Base-by-base conservation (phyloP, 2,888 invertebrate species). In the Hermaeophaga mercurialis region DNA sequence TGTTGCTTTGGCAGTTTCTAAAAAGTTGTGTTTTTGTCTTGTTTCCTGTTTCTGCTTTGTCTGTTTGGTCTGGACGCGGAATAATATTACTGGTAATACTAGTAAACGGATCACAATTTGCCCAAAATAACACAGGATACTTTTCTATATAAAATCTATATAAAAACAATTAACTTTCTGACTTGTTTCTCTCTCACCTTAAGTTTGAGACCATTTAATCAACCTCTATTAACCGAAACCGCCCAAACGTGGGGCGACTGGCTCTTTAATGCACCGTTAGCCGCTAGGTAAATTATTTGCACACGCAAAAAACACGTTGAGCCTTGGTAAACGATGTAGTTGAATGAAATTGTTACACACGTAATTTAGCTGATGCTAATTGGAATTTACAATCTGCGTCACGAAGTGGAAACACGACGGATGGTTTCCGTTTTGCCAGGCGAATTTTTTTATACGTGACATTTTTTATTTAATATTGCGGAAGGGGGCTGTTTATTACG, bases 221-320 rank as follows among this genome's bases (percentile, higher is more conserved):
- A n/a, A n/a, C n/a, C n/a, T n/a, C n/a, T n/a, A n/a, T 31, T 31
- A 31, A 4, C 31, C 31, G 2, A 31, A 31, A n/a, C 31, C 11
- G 31, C 2, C 31, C 31, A 3, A 15, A 36, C 58, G 58, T 48
- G 31, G 60, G 28, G 56, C 54, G 56, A 46, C 53, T 46, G 59
- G 67, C 68, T 66, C 70, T 71, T 72, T 72, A 73, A 73, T 72
- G 73, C 73, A 73, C 73, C 67, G 71, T 59, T 70, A 69, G 67
- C 66, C 68, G 58, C 69, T 72, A 75, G 74, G 74, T 75, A 73
- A 74, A 72, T 73, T 73, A 72, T 72, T 69, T 66, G 69, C 67
- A 70, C 70, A 67, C 69, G 66, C 70, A 68, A 68, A 73, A 67
- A 73, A 70, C 64, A 62, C 64, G 59, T 61, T 68, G 67, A 68